Evolutionary conservation across 2,888 invertebrate genomes (phyloP).

Genomic region (Abrostola tripartita): DNA sequence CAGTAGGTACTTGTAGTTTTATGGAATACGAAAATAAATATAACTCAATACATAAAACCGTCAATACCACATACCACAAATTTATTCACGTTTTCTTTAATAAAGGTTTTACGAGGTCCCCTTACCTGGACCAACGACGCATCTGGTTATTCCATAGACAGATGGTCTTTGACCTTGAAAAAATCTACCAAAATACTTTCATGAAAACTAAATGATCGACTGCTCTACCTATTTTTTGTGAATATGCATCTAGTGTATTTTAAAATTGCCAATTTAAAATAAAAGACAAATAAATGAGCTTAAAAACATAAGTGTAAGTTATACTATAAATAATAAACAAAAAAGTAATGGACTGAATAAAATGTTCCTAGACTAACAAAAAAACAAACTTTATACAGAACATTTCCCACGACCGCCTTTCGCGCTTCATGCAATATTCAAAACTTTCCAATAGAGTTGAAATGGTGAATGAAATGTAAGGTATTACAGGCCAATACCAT

Average conservation of each 20-base stretch:
- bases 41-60: constrained; percentile 33
- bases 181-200: constrained; percentile 1
- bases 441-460: constrained; percentile 61
- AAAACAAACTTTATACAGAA: constrained; percentile 52
- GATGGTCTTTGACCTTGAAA: constrained; percentile 2
- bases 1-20: constrained; percentile 1
- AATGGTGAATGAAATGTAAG: constrained; percentile 13
- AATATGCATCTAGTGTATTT: too few species aligned
- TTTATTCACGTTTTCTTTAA: constrained; percentile 39
- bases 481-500: neutral
- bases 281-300: neutral
- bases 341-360: neutral
- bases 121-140: constrained; percentile 49
- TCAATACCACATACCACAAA: constrained; percentile 41
- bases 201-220: neutral
- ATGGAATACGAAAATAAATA: constrained; percentile 2
- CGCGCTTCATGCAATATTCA: constrained; percentile 73
- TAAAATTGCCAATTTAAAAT: neutral
- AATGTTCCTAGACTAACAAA: constrained; percentile 2
- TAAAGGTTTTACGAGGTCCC: constrained; percentile 61
- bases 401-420: constrained; percentile 59
- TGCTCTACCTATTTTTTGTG: too few species aligned
- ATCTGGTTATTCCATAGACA: constrained; percentile 3
- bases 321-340: too few species aligned
- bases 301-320: neutral